Evolutionary conservation across 37 sponge, comb jelly and placozoan species (phyloP), one percentile per base, ranked within the genome.

Genomic region (Chondrosia reniformis): DNA sequence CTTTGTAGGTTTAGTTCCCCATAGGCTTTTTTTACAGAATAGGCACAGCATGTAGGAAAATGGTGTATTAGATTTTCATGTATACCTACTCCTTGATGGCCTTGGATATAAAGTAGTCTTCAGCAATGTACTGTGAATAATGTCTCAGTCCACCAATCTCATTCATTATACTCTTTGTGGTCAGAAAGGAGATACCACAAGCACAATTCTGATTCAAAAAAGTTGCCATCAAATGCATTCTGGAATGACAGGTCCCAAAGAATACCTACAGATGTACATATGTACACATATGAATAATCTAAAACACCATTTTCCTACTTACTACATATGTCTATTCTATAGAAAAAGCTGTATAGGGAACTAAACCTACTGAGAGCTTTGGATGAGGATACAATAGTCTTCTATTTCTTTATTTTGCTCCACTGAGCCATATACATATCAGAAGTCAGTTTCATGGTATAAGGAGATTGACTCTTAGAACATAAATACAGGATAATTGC

Each of bases 191-290:
- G 83, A 87, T 87, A 32, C 94, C 94, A 78, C 65, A 83, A 49
- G 89, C 89, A 67, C 94, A 94, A 56, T 87, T 87, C 75, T 80
- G 61, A 0, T 64, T 55, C 4, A 83, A 5, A 42, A 78, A 25
- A 27, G 81, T 75, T 1, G 85, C 85, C 8, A 75, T 63, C 31
- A 94, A 46, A 66, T 91, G 91, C 58, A 94, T 77, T 24, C 94
- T 63, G 9, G 85, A 62, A 58, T 91, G 94, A 32, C 84, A 89
- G 13, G 88, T 84, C 28, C 94, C 93, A 84, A 94, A 94, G 46
- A 91, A 90, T 13, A 93, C 87, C 93, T 92, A 81, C 4, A 61
- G 38, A 13, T 52, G 5, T 5, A 74, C 4, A 54, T 43, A 33
- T 37, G 44, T 37, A 10, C n/a, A n/a, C n/a, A 64, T n/a, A n/a